Conservation (phyloP, 2,797 vertebrate species). For the Telmatherina bonti region DNA sequence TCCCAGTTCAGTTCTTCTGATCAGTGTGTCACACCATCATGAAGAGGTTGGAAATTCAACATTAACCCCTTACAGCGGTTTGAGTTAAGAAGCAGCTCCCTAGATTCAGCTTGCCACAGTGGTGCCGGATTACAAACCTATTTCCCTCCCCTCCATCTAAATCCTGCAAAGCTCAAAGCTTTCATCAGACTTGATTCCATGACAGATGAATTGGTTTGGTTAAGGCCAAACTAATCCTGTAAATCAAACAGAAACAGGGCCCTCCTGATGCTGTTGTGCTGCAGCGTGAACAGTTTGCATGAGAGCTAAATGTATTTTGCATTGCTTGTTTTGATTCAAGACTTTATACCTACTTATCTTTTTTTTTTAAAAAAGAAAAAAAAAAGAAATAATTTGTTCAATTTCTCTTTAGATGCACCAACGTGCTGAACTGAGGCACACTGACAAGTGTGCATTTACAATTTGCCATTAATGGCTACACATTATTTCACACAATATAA, state of each 20-base stretch:
- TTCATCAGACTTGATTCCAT: slow-evolving; percentile 79
- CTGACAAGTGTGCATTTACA: not conserved
- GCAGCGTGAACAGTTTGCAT: slow-evolving; percentile 33
- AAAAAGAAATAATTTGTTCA: no score
- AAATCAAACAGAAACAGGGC: slow-evolving; percentile 64
- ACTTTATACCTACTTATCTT: slow-evolving; percentile 30
- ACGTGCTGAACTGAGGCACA: slow-evolving; percentile 8
- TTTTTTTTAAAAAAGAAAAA: no score
- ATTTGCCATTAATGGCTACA: slow-evolving; percentile 16
- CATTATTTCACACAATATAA: not conserved
- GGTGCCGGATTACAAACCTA: slow-evolving; percentile 72
- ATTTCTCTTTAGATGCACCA: not conserved
- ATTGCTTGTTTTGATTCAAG: slow-evolving; percentile 13
- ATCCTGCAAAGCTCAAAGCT: slow-evolving; percentile 77
- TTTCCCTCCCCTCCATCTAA: slow-evolving; percentile 65
- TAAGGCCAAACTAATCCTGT: slow-evolving; percentile 75
- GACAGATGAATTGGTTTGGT: slow-evolving; percentile 80
- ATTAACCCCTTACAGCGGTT: slow-evolving; percentile 1
- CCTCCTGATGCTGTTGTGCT: slow-evolving; percentile 22
- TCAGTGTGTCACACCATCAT: not conserved
- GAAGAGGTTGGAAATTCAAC: slow-evolving; percentile 1
- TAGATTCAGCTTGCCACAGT: slow-evolving; percentile 42
- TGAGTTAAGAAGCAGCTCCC: slow-evolving; percentile 29
- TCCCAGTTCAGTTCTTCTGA: not conserved
- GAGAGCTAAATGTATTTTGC: slow-evolving; percentile 58